phyloP scores from a whole-genome alignment of 2,888 invertebrate genomes.

The Mechanitis messenoides region DNA sequence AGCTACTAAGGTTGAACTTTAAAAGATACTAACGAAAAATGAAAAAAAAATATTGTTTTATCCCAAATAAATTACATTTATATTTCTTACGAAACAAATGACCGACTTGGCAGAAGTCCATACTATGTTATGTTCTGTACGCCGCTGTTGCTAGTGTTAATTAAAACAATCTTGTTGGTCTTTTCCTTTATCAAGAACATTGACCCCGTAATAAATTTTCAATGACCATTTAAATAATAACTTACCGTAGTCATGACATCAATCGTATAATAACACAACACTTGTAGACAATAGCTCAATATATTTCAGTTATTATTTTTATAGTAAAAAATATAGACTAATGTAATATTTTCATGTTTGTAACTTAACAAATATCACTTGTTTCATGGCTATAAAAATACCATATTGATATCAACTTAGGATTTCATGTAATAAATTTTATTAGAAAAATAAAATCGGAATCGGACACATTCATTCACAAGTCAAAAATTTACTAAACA shows the following conservation, averaged over 20 bases:
- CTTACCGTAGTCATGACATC: conserved; percentile 58
- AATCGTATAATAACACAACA: conserved; percentile 17
- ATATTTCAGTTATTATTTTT: background rate
- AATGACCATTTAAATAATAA: conserved; percentile 32
- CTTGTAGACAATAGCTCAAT: conserved; percentile 4
- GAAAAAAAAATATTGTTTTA: background rate
- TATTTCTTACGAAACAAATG: conserved; percentile 39
- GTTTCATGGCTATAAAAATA: no score
- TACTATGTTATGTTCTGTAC: conserved; percentile 37
- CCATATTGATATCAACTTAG: no score
- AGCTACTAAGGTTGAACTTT: no score
- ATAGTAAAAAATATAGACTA: background rate
- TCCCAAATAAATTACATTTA: conserved; percentile 9
- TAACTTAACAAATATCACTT: no score
- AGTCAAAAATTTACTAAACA: conserved; percentile 1
- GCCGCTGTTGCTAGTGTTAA: conserved; percentile 44
- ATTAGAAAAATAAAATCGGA: no score
- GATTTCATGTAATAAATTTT: no score
- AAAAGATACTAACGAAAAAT: no score
- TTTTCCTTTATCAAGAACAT: conserved; percentile 45
- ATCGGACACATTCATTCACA: conserved; percentile 1
- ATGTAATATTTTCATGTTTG: background rate
- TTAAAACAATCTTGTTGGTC: conserved; percentile 48
- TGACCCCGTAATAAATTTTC: conserved; percentile 40
- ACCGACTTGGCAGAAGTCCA: conserved; percentile 70